A percentile compares a stretch with the other conserved stretches of the same genome.
Conservation (phyloP, 2,797 vertebrate genomes). For the Sebastes oblongus region DNA sequence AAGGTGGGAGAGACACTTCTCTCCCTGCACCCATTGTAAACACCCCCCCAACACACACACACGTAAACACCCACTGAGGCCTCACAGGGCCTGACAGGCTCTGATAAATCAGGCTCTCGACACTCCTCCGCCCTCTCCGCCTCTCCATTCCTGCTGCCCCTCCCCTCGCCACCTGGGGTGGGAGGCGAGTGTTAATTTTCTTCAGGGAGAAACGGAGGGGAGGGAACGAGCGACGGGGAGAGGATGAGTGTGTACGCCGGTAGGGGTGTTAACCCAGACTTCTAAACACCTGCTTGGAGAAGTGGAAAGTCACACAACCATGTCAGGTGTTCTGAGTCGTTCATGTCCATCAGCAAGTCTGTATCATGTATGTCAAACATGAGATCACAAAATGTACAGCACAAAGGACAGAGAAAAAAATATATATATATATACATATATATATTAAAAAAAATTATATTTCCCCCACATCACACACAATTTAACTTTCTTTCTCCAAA, state of each 20-base stretch:
- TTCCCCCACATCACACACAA: not conserved
- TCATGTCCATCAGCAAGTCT: not conserved
- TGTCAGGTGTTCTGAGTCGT: not conserved
- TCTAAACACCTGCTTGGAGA: constrained; percentile 64
- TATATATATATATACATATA: too few species aligned
- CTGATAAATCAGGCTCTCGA: constrained; percentile 89
- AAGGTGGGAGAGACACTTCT: constrained; percentile 85
- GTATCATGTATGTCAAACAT: not conserved
- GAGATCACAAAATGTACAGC: not conserved
- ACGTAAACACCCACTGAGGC: constrained; percentile 71
- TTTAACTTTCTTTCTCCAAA: not conserved
- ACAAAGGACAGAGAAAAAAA: not conserved
- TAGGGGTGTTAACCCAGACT: constrained; percentile 58
- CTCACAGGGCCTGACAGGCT: constrained; percentile 89
- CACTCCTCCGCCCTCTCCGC: constrained; percentile 81
- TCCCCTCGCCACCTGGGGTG: constrained; percentile 84
- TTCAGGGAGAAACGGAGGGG: constrained; percentile 76
- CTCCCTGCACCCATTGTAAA: constrained; percentile 73
- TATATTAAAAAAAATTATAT: too few species aligned
- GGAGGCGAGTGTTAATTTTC: constrained; percentile 88
- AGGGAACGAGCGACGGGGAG: constrained; percentile 50
- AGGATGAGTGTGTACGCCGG: constrained; percentile 38
- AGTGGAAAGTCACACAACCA: constrained; percentile 45
- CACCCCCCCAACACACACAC: constrained; percentile 38
- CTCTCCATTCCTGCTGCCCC: constrained; percentile 79